Conservation (phyloP, 2,113 vertebrate species). For the Dendrocopos noguchii region DNA sequence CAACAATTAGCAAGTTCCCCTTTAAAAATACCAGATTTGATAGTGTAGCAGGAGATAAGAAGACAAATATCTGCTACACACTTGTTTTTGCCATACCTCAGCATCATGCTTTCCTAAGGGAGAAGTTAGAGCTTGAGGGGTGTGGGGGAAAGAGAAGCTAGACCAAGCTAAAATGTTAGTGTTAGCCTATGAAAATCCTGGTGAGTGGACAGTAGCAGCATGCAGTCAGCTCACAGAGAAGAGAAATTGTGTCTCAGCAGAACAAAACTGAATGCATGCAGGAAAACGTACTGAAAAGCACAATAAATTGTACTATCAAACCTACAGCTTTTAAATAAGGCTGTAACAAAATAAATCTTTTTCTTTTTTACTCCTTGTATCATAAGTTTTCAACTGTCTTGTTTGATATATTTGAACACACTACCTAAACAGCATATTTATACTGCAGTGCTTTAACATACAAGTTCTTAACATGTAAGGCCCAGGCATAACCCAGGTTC, state of each 20-base stretch:
- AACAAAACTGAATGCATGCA: neutral
- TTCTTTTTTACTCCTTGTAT: neutral
- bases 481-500: neutral
- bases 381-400: neutral
- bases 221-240: neutral
- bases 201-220: neutral
- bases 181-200: conserved; percentile 3
- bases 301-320: conserved; percentile 1
- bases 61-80: neutral
- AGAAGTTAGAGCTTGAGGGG: neutral
- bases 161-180: neutral
- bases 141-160: neutral
- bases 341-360: neutral
- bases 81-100: neutral
- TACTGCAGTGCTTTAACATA: neutral
- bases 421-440: neutral
- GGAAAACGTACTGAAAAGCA: conserved; percentile 8
- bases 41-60: neutral
- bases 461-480: neutral
- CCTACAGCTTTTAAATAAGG: conserved; percentile 22
- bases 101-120: neutral
- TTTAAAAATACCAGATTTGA: neutral
- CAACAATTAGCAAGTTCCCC: neutral
- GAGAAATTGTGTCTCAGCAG: conserved; percentile 10
- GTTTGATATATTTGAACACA: neutral